Percentiles rank a stretch among this genome's conserved stretches.
Evolutionary conservation across 2,113 vertebrate species (phyloP).

Genomic region (Zingel zingel): DNA sequence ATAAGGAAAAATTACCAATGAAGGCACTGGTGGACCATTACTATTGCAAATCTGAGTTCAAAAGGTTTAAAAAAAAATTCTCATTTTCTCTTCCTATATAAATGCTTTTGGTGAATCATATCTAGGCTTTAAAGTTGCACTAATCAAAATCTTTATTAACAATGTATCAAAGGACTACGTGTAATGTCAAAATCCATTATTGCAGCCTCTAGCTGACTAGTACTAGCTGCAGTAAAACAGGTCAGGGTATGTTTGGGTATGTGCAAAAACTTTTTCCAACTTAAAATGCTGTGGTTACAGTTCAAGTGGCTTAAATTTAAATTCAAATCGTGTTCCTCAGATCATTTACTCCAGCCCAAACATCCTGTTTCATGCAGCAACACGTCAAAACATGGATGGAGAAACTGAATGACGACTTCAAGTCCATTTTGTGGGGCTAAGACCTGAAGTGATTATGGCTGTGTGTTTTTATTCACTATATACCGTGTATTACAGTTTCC

Average conservation of each 20-base stretch:
- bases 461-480: background rate
- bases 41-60: no score
- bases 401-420: background rate
- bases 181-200: no score
- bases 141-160: background rate
- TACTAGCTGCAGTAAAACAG: background rate
- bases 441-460: background rate
- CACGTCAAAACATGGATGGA: background rate
- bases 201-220: background rate
- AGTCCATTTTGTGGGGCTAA: background rate
- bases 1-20: no score
- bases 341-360: background rate
- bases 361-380: slow-evolving; percentile 12
- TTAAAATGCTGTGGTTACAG: background rate
- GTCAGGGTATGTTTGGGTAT: background rate
- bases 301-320: background rate
- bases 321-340: background rate
- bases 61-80: no score
- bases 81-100: background rate
- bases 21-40: no score
- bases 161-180: background rate
- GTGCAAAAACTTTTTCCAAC: background rate
- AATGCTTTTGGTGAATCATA: no score
- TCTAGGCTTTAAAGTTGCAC: background rate
- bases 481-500: background rate